Percentiles rank a stretch among this genome's conserved stretches.
Evolutionary conservation across 2,888 invertebrate genomes (phyloP).

Genomic region (Drosophila histrio): DNA sequence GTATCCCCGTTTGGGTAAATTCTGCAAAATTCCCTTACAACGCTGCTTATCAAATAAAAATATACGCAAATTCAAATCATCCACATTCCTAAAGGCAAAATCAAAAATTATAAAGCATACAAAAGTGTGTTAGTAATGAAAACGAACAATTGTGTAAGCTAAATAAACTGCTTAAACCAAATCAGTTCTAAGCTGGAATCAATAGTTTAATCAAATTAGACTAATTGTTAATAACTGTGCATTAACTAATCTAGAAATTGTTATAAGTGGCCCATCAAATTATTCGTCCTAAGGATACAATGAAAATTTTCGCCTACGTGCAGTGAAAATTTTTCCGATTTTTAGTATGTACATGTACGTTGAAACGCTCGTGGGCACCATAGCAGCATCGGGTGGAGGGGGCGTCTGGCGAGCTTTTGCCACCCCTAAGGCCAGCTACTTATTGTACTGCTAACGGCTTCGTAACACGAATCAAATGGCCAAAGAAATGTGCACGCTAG

Average conservation of each 20-base stretch:
- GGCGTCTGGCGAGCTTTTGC: slow-evolving; percentile 65
- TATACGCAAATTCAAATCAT: slow-evolving; percentile 8
- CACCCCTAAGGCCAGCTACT: slow-evolving; percentile 43
- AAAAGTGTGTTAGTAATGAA: slow-evolving; percentile 16
- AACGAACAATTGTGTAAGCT: slow-evolving; percentile 61
- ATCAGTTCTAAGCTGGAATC: slow-evolving; percentile 42
- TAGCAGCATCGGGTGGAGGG: slow-evolving; percentile 65
- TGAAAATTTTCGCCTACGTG: slow-evolving; percentile 65
- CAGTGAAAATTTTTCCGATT: slow-evolving; percentile 77
- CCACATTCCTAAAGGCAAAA: slow-evolving; percentile 1
- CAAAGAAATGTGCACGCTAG: slow-evolving; percentile 49
- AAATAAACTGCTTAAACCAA: slow-evolving; percentile 24
- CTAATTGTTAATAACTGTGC: slow-evolving; percentile 18
- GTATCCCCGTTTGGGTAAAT: slow-evolving; percentile 48
- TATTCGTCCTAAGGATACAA: slow-evolving; percentile 13
- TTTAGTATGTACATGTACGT: slow-evolving; percentile 83
- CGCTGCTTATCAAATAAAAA: slow-evolving; percentile 14
- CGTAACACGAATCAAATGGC: slow-evolving; percentile 50
- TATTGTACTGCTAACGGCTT: slow-evolving; percentile 48
- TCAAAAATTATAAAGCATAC: slow-evolving; percentile 8
- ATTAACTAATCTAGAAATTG: slow-evolving; percentile 5
- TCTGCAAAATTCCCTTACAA: slow-evolving; percentile 27
- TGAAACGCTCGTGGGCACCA: slow-evolving; percentile 68
- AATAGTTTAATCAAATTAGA: slow-evolving; percentile 41
- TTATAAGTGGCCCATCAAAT: slow-evolving; percentile 1